Evolutionary conservation across 2,888 invertebrate species (phyloP), one percentile per base, ranked within the genome.

Genomic region (Yponomeuta sedellus): DNA sequence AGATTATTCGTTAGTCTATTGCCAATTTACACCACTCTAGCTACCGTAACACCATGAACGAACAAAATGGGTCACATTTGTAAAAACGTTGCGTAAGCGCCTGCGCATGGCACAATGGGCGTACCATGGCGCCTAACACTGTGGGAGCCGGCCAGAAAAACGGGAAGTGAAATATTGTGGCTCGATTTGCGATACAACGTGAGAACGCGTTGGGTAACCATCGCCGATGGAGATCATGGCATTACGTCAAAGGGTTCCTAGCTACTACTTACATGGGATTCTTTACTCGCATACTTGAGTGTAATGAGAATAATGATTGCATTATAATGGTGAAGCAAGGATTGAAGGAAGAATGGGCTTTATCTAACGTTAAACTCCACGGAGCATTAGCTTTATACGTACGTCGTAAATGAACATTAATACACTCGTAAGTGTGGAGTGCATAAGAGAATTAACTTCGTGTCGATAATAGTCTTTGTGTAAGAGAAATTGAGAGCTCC

Each of bases 151-250:
- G 12, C 25, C 59, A 59, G 59, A 59, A 59, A 59, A 59, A 59
- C 59, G 59, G 59, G 59, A 59, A 59, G 59, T 25, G 59, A 59
- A 22, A 59, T 25, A 59, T 22, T 59, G 59, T 59, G 44, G 16
- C 44, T 4, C 44, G 44, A 52, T 52, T 16, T 8, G 16, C 34
- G 22, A 59, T 59, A 59, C 25, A 22, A 59, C 59, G 59, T 59
- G 59, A 59, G 59, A 59, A 59, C 20, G 16, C 44, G 44, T 52
- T 52, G 44, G 44, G 44, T 52, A 52, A 52, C 44, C 44, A 52
- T 52, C 44, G 44, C 44, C 44, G 44, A 12, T 16, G 44, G 44
- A 52, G 44, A 52, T 52, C 44, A 52, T 52, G 5, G 44, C 44
- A 16, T 52, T 52, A 52, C 44, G 44, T 52, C 44, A 52, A 52